phyloP scores from a whole-genome alignment of 2,888 invertebrate genomes.

The Tortrix viridana region DNA sequence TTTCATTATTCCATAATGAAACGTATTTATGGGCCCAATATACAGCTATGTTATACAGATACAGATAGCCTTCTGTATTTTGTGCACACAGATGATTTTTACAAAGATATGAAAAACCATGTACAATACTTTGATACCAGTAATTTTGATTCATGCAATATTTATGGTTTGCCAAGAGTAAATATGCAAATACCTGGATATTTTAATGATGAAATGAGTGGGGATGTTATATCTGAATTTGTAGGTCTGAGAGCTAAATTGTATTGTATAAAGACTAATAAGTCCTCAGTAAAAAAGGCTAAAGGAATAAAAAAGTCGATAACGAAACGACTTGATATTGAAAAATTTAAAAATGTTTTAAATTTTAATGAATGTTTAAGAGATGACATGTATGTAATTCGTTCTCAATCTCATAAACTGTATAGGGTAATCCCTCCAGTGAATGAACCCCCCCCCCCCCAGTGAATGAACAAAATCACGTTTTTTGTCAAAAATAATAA shows the following conservation, averaged over 20 bases:
- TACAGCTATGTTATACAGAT: constrained; percentile 35
- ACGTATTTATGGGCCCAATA: background rate
- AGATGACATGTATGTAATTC: too few species aligned
- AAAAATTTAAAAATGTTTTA: too few species aligned
- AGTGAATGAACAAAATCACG: too few species aligned
- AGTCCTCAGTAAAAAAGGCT: too few species aligned
- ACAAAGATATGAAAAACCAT: constrained; percentile 23
- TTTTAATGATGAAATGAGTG: constrained; percentile 39
- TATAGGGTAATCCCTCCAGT: too few species aligned
- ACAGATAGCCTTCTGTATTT: constrained; percentile 30
- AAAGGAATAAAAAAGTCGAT: too few species aligned
- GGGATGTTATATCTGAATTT: constrained; percentile 36
- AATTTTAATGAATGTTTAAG: too few species aligned
- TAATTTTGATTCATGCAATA: constrained; percentile 11
- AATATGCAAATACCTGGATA: constrained; percentile 33
- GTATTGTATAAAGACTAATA: constrained; percentile 31
- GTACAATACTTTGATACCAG: constrained; percentile 15
- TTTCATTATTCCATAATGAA: constrained; percentile 1
- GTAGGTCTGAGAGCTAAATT: constrained; percentile 38
- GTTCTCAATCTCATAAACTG: too few species aligned
- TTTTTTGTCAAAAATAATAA: too few species aligned
- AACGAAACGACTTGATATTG: too few species aligned
- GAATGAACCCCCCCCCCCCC: too few species aligned
- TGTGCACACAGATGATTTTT: constrained; percentile 24
- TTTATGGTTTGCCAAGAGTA: constrained; percentile 1